Evolutionary conservation across 2,113 vertebrate species (phyloP).

Genomic region (Thalassarche chlororhynchos): DNA sequence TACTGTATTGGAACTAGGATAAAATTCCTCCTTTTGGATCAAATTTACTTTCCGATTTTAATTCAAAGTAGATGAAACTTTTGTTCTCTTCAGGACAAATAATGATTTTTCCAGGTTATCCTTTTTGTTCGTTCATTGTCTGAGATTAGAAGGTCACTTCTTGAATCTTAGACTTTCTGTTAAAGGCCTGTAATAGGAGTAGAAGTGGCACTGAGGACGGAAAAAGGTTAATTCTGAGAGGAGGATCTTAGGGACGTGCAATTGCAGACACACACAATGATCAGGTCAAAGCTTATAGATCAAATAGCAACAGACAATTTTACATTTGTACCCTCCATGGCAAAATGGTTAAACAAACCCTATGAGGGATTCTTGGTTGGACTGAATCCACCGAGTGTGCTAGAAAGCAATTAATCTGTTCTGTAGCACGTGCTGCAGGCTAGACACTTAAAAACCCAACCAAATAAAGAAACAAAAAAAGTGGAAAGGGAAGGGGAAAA

Average conservation of each 20-base stretch:
- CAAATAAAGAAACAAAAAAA: neutral
- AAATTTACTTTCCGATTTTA: neutral
- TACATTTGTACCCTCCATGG: neutral
- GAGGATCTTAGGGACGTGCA: neutral
- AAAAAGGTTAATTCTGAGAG: neutral
- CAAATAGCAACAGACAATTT: neutral
- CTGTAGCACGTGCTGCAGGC: fast-evolving
- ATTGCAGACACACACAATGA: neutral
- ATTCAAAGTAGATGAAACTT: neutral
- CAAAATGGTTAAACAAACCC: neutral
- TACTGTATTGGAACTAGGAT: neutral
- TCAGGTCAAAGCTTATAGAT: neutral
- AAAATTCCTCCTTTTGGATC: neutral
- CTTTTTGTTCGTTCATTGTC: neutral
- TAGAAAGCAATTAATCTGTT: neutral
- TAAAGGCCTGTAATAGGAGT: neutral
- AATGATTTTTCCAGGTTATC: neutral
- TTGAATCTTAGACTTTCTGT: neutral
- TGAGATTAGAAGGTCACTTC: neutral
- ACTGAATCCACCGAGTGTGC: neutral
- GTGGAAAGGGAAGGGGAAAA: neutral
- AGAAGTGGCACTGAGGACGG: neutral
- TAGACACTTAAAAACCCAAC: neutral
- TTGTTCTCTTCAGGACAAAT: neutral
- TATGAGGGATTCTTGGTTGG: neutral